Evolutionary conservation across 2,797 vertebrate species (phyloP).

Genomic region (Gobio occitaniae): DNA sequence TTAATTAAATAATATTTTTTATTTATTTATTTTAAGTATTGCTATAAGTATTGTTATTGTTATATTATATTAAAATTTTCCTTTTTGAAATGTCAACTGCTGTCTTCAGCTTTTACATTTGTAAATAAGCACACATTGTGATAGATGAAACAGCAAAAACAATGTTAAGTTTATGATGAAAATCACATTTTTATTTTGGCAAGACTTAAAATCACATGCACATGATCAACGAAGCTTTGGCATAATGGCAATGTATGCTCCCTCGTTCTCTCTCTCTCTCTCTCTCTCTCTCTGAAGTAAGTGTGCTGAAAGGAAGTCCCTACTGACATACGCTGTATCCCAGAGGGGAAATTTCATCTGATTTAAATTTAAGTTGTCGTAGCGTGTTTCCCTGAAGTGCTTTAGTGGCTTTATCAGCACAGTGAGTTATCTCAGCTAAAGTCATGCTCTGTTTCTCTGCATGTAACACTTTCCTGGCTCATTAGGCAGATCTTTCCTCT

Average conservation of each 20-base stretch:
- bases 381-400: conserved; percentile 1
- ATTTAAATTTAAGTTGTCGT: conserved; percentile 2
- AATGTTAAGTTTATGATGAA: not conserved
- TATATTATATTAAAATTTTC: not conserved
- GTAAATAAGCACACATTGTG: not conserved
- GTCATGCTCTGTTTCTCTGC: conserved; percentile 20
- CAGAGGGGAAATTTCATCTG: not conserved
- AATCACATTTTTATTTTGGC: not conserved
- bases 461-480: conserved; percentile 30
- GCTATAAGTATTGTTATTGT: not conserved
- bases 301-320: not conserved
- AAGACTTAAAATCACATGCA: not conserved
- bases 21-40: not conserved
- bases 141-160: not conserved
- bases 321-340: not conserved
- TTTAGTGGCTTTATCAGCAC: conserved; percentile 22
- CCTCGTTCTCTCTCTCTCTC: not conserved
- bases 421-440: not conserved
- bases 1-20: not conserved
- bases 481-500: conserved; percentile 7
- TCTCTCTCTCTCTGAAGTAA: not conserved
- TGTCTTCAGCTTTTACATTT: not conserved
- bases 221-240: not conserved
- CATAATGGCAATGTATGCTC: not conserved
- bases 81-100: not conserved